Evolutionary conservation across 2,888 invertebrate species (phyloP), one percentile per base, ranked within the genome.

Genomic region (Heteropelma amictum): DNA sequence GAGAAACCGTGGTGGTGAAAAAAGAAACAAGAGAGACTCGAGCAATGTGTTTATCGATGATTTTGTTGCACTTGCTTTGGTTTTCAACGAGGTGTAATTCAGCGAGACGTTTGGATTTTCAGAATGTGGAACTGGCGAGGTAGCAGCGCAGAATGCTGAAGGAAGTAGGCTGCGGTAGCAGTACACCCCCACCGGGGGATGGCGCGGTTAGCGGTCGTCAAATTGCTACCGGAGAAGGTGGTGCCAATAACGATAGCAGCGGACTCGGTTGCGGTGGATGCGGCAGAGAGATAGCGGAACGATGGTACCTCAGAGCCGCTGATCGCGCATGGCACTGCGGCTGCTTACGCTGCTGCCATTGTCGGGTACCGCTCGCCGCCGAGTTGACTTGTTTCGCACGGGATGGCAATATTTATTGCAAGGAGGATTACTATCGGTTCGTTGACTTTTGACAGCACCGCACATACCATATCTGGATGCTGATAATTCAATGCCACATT

Each of bases 391-490:
- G 97, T 90, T 98, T 97, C 89, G 94, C 96, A 7, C 91, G 96
- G 79, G 96, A 97, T 84, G 96, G 96, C 63, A 94, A 95, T 88
- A 97, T 97, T 83, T 97, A 96, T 90, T 98, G 97, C 92, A 97
- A 97, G 88, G 96, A 97, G 85, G 97, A 98, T 89, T 98, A 97
- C 88, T 96, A 96, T 90, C 94, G 97, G 97, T 97, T 89, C 90
- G 90, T 83, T 63, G 51, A 19, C 21, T 8, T 17, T 42, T 42
- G n/a, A 42, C 19, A 4, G 21, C 10, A 2, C 10, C n/a, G 3
- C 17, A 26, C 17, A 26, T 14, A 49, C 45, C 17, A n/a, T 45
- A 19, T 2, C 28, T 21, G 7, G 10, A 21, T 30, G n/a, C n/a
- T n/a, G n/a, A n/a, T n/a, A n/a, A n/a, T n/a, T n/a, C n/a, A n/a